Percentiles rank a stretch among this genome's conserved stretches.
Evolutionary conservation across 1,140 invertebrate species (phyloP).

Genomic region (Campoletis sonorensis): DNA sequence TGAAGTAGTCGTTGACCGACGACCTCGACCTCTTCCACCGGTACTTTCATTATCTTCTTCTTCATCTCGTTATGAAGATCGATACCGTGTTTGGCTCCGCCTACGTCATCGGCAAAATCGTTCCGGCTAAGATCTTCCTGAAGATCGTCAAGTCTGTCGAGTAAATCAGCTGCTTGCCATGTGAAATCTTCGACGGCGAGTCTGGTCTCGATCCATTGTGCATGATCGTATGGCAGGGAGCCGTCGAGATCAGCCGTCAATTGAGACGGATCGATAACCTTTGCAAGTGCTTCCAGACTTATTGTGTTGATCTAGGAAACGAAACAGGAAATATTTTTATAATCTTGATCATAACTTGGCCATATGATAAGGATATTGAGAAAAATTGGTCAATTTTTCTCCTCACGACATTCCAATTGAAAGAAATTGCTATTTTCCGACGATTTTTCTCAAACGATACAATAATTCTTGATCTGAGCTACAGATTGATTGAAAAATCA

Average conservation of each 20-base stretch:
- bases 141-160: conserved; percentile 93
- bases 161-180: conserved; percentile 94
- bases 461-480: too few species aligned
- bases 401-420: not conserved
- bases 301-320: conserved; percentile 93
- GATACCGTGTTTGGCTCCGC: conserved; percentile 91
- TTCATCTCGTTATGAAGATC: conserved; percentile 96
- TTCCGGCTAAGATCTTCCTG: conserved; percentile 93
- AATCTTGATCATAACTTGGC: not conserved
- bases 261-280: conserved; percentile 94
- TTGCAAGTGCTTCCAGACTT: conserved; percentile 93
- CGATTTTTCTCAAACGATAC: too few species aligned
- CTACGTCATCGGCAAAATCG: conserved; percentile 95
- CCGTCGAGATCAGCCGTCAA: conserved; percentile 96
- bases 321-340: conserved; percentile 44
- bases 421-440: not conserved
- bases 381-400: not conserved
- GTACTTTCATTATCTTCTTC: conserved; percentile 94
- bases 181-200: conserved; percentile 96
- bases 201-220: conserved; percentile 96
- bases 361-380: too few species aligned
- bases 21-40: conserved; percentile 93
- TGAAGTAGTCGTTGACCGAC: conserved; percentile 83
- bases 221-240: conserved; percentile 94
- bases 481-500: too few species aligned